These are phyloP conservation scores for Pyrochroa serraticornis DNA, from an alignment of 2,888 invertebrate species.

Conservation along the genomic window DNA sequence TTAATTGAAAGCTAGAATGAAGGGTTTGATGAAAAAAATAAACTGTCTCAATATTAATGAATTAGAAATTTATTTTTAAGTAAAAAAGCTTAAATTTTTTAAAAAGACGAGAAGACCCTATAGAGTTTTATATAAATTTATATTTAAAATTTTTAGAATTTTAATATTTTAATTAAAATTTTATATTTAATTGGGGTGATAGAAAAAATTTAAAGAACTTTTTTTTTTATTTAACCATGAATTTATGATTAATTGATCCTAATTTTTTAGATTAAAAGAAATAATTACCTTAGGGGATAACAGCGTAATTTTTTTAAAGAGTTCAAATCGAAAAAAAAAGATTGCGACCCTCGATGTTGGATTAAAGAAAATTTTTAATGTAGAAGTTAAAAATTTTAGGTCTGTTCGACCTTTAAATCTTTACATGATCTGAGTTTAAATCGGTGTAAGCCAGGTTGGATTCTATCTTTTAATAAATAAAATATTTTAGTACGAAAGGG, in stretches of 20 bases:
- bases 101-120: slow-evolving; percentile 81
- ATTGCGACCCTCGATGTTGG: slow-evolving; percentile 91
- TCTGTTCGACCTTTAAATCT: slow-evolving; percentile 84
- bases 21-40: slow-evolving; percentile 72
- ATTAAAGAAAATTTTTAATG: slow-evolving; percentile 75
- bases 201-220: slow-evolving; percentile 66
- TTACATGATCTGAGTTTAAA: slow-evolving; percentile 91
- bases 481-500: slow-evolving; percentile 83
- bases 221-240: slow-evolving; percentile 57
- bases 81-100: slow-evolving; percentile 70
- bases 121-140: slow-evolving; percentile 67
- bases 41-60: slow-evolving; percentile 65
- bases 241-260: slow-evolving; percentile 63
- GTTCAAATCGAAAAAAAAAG: slow-evolving; percentile 74
- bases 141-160: slow-evolving; percentile 45
- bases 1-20: slow-evolving; percentile 82
- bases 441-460: slow-evolving; percentile 85
- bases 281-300: slow-evolving; percentile 85
- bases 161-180: slow-evolving; percentile 44
- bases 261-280: slow-evolving; percentile 67
- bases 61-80: slow-evolving; percentile 64
- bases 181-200: slow-evolving; percentile 70
- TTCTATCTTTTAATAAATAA: slow-evolving; percentile 72
- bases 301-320: slow-evolving; percentile 80
- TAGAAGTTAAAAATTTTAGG: slow-evolving; percentile 71